A percentile compares a stretch with the other conserved stretches of the same genome.
Evolutionary conservation across 2,113 vertebrate species (phyloP).

Genomic region (Carassius auratus): DNA sequence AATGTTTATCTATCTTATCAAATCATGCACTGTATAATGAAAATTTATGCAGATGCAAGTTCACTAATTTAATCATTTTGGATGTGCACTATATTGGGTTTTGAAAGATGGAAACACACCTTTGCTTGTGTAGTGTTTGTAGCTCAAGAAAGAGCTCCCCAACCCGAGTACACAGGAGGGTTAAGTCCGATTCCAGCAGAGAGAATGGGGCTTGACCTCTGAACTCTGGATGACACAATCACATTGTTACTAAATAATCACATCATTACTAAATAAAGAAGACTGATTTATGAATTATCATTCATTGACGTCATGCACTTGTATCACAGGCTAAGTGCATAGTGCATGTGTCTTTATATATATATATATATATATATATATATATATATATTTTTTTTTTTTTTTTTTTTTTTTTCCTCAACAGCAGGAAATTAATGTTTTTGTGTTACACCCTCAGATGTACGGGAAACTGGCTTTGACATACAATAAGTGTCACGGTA

Average conservation of each 20-base stretch:
- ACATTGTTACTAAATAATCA: no score
- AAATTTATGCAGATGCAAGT: neutral
- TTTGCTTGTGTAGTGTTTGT: slow-evolving; percentile 92
- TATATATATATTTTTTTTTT: no score
- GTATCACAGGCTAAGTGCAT: neutral
- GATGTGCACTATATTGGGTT: neutral
- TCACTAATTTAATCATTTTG: neutral
- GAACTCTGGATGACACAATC: slow-evolving; percentile 76
- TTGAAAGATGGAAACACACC: slow-evolving; percentile 67
- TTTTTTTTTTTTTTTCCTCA: no score
- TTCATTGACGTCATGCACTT: neutral
- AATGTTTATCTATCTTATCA: neutral
- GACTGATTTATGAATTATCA: neutral
- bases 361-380: no score
- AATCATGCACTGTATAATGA: neutral
- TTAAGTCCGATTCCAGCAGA: slow-evolving; percentile 75
- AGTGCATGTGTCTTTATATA: no score
- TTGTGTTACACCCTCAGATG: neutral
- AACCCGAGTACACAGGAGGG: slow-evolving; percentile 86
- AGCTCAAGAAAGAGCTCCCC: slow-evolving; percentile 94
- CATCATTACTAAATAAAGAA: neutral
- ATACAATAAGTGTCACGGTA: slow-evolving; percentile 87
- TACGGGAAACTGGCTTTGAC: slow-evolving; percentile 80
- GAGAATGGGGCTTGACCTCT: slow-evolving; percentile 86
- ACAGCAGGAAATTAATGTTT: neutral